Percentiles rank a stretch among this genome's conserved stretches.
Conservation (phyloP, 2,888 invertebrate genomes). For the Trachelus iudaicus region DNA sequence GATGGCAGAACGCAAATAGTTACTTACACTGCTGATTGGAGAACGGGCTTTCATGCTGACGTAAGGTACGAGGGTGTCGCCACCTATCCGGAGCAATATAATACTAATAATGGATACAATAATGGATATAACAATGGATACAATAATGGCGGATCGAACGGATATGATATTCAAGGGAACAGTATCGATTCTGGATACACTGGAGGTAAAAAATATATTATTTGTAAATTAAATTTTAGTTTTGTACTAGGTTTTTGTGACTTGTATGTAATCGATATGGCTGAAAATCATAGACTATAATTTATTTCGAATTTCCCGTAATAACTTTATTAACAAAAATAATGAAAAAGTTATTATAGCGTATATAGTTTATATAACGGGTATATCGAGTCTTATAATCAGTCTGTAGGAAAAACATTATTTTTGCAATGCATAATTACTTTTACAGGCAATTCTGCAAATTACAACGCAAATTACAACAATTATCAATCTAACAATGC, state of each 20-base stretch:
- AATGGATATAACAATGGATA: conserved; percentile 41
- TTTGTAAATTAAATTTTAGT: too few relatives aligned
- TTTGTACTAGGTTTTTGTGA: too few relatives aligned
- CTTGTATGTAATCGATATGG: too few relatives aligned
- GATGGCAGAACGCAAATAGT: conserved; percentile 76
- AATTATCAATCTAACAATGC: conserved; percentile 11
- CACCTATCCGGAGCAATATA: conserved; percentile 71
- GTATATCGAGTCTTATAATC: too few relatives aligned
- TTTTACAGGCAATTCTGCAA: conserved; percentile 47
- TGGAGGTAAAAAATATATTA: conserved; percentile 26
- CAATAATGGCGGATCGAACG: conserved; percentile 20
- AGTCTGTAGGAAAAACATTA: too few relatives aligned
- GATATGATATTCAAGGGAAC: conserved; percentile 31
- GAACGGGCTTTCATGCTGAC: conserved; percentile 83
- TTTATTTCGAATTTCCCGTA: too few relatives aligned
- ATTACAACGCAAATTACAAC: conserved; percentile 51
- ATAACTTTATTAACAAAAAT: too few relatives aligned
- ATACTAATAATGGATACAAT: conserved; percentile 57
- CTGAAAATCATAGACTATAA: too few relatives aligned
- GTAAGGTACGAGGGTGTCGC: conserved; percentile 80
- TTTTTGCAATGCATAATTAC: background rate
- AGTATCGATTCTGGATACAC: conserved; percentile 34
- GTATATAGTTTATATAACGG: too few relatives aligned
- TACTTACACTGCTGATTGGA: conserved; percentile 83
- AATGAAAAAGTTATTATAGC: too few relatives aligned